Percentiles rank a stretch among this genome's conserved stretches.
Conservation (phyloP, 2,113 vertebrate genomes). For the Cinclus cinclus region DNA sequence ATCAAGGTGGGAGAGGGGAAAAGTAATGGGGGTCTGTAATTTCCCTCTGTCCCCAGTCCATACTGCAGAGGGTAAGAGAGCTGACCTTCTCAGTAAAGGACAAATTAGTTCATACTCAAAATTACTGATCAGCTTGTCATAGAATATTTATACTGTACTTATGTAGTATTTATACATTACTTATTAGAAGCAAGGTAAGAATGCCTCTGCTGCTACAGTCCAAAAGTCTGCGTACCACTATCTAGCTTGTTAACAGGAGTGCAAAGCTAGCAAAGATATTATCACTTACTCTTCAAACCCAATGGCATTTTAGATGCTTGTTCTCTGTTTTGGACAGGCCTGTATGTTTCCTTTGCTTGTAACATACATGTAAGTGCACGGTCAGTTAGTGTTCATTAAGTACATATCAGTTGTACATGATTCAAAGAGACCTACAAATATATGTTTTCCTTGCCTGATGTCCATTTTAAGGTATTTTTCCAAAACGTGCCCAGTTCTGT, state of each 20-base stretch:
- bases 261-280: neutral
- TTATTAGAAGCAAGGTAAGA: neutral
- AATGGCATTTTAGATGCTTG: neutral
- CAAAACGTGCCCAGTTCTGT: neutral
- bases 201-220: neutral
- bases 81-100: neutral
- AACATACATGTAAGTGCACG: neutral
- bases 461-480: neutral
- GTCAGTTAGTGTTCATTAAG: neutral
- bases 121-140: neutral
- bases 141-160: neutral
- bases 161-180: neutral
- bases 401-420: fast-evolving
- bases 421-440: neutral
- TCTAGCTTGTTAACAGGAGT: neutral
- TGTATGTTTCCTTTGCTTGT: neutral
- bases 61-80: neutral
- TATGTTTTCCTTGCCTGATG: neutral
- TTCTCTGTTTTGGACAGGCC: neutral
- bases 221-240: neutral
- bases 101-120: neutral
- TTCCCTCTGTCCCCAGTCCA: neutral
- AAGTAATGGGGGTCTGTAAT: neutral
- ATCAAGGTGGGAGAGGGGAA: neutral
- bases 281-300: neutral